Evolutionary conservation across 30 jellyfish, hydroid and myxozoan species (phyloP).

Genomic region (Aurelia aurita complex sp. Pacific): DNA sequence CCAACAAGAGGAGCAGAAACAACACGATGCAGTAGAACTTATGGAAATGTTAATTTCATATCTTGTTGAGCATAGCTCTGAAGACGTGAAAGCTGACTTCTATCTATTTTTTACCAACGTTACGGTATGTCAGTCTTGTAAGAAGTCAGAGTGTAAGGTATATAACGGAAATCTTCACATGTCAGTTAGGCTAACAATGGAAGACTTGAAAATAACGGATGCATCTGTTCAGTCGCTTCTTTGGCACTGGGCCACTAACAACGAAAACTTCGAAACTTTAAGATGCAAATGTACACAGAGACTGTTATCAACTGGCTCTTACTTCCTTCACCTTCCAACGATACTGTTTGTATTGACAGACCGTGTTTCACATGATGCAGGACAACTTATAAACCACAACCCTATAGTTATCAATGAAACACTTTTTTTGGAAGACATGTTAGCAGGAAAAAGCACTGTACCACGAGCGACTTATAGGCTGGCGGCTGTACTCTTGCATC

Average conservation of each 20-base stretch:
- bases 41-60: too few relatives aligned
- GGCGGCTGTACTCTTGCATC: neutral
- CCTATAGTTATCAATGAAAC: slow-evolving; percentile 1
- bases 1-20: neutral
- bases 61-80: neutral
- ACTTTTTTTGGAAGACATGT: slow-evolving; percentile 1
- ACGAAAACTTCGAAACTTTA: neutral
- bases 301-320: neutral
- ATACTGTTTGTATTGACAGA: neutral
- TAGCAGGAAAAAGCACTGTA: neutral
- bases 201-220: neutral
- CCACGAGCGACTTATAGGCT: neutral
- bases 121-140: neutral
- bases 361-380: neutral
- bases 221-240: neutral
- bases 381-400: neutral
- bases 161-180: neutral
- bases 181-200: neutral
- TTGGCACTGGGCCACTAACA: neutral
- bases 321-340: neutral
- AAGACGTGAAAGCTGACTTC: neutral
- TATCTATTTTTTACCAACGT: neutral
- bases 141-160: neutral
- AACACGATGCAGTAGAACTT: neutral
- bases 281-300: neutral